Evolutionary conservation across 2,888 invertebrate genomes (phyloP).

Genomic region (Stegana nigrithorax): DNA sequence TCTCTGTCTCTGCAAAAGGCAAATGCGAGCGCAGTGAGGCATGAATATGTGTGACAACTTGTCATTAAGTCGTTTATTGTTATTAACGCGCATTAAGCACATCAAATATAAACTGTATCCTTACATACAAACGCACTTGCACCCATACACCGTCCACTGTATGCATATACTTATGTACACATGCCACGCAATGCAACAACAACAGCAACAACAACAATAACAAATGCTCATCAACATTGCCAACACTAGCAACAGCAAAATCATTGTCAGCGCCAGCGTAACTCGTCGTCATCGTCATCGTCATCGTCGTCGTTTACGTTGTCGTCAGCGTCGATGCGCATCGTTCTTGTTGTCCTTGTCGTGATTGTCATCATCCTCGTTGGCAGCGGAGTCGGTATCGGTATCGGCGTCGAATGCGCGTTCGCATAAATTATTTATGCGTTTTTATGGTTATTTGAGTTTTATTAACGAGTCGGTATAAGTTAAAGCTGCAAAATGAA

Average conservation of each 20-base stretch:
- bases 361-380: not conserved
- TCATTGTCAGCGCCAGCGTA: not conserved
- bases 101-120: conserved; percentile 5
- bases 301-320: no score
- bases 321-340: not conserved
- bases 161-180: not conserved
- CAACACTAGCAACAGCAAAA: not conserved
- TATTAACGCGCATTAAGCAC: conserved; percentile 27
- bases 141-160: no score
- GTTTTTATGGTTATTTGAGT: conserved; percentile 23
- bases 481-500: no score
- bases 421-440: conserved; percentile 35
- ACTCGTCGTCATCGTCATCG: not conserved
- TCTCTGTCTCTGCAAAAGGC: no score
- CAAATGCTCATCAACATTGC: not conserved
- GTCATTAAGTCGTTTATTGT: conserved; percentile 54
- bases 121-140: no score
- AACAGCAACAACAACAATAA: not conserved
- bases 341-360: not conserved
- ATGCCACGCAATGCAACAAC: not conserved
- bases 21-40: no score
- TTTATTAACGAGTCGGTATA: conserved; percentile 17
- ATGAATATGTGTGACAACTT: conserved; percentile 31
- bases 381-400: conserved; percentile 3
- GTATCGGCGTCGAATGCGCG: conserved; percentile 21